These are phyloP conservation scores for Phenganax stokvisi DNA, from an alignment of 92 coral and sea anemone species.

Conservation along the genomic window DNA sequence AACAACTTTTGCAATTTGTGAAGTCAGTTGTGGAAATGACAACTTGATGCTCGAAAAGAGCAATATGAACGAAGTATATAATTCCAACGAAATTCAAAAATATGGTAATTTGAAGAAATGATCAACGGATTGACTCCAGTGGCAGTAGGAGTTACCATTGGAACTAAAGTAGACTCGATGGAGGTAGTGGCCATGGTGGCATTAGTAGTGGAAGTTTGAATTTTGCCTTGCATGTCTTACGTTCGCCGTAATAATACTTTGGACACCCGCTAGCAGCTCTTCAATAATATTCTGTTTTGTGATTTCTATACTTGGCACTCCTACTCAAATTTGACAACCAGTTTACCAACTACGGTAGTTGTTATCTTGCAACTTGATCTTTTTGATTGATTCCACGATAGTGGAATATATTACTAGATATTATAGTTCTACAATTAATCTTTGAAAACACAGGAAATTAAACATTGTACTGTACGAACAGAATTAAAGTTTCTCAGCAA, in stretches of 20 bases:
- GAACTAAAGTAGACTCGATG: no score
- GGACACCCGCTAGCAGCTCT: neutral
- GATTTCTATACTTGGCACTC: neutral
- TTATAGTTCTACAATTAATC: neutral
- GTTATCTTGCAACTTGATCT: slow-evolving; percentile 1
- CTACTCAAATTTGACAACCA: slow-evolving; percentile 8
- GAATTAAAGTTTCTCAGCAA: neutral
- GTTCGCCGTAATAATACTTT: neutral
- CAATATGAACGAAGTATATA: no score
- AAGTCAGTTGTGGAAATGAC: no score
- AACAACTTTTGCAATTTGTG: no score
- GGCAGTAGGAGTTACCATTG: no score
- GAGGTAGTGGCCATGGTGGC: no score
- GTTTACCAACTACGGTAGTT: neutral
- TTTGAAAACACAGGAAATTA: slow-evolving; percentile 32
- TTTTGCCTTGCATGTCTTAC: no score
- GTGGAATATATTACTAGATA: neutral
- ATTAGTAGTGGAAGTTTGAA: no score
- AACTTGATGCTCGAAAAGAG: no score
- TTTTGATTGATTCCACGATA: neutral
- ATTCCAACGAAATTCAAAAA: no score
- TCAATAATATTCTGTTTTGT: neutral
- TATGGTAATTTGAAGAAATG: no score
- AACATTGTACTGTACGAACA: neutral
- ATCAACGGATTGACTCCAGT: no score